These are phyloP conservation scores for Taphrorychus bicolor DNA, from an alignment of 2,888 invertebrate species.

Conservation along the genomic window DNA sequence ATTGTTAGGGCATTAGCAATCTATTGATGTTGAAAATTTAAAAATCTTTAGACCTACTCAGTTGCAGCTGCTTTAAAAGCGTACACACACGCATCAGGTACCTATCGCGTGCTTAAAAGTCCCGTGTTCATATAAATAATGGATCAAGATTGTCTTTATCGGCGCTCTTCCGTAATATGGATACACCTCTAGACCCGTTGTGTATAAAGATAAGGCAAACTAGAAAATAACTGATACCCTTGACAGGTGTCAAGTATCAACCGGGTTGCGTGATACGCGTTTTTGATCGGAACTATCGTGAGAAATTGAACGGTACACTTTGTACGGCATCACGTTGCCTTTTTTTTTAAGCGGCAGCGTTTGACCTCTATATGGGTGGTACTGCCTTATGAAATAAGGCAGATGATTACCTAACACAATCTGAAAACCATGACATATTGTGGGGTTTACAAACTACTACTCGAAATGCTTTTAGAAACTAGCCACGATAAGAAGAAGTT, in stretches of 20 bases:
- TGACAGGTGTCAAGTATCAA: slow-evolving; percentile 20
- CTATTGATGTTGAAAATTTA: too few species aligned
- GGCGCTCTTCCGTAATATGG: slow-evolving; percentile 27
- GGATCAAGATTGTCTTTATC: slow-evolving; percentile 20
- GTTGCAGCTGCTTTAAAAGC: background rate
- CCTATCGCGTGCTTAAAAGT: slow-evolving; percentile 12
- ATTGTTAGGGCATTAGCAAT: too few species aligned
- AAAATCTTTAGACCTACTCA: too few species aligned
- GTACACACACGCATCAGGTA: background rate
- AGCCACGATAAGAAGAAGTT: background rate
- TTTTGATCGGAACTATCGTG: slow-evolving; percentile 7
- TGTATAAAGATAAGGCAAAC: slow-evolving; percentile 17
- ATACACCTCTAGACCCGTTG: slow-evolving; percentile 19
- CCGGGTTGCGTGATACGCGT: slow-evolving; percentile 9
- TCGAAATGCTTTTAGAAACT: background rate
- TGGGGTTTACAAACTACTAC: too few species aligned
- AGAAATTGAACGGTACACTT: slow-evolving; percentile 12
- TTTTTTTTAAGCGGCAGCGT: background rate
- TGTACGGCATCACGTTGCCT: background rate
- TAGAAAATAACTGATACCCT: slow-evolving; percentile 14
- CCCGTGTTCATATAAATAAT: slow-evolving; percentile 9
- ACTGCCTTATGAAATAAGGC: background rate
- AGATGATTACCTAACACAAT: background rate
- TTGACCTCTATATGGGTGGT: too few species aligned
- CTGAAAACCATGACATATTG: too few species aligned